phyloP scores from a whole-genome alignment of 2,888 invertebrate species.

The Nephrotoma flavescens region DNA sequence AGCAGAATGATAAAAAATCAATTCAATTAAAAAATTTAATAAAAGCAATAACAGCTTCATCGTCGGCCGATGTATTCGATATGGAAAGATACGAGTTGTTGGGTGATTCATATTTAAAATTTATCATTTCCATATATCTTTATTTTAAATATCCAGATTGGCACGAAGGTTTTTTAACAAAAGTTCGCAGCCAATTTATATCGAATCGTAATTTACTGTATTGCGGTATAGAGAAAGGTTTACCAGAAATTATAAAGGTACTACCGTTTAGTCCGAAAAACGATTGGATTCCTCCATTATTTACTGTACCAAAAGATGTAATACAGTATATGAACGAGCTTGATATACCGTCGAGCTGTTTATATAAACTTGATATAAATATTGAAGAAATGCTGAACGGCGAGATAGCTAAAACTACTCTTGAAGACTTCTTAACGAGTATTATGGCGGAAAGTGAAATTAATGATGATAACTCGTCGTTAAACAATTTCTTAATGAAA shows the following conservation, averaged over 20 bases:
- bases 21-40: slow-evolving; percentile 27
- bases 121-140: slow-evolving; percentile 51
- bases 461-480: slow-evolving; percentile 18
- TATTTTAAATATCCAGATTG: slow-evolving; percentile 44
- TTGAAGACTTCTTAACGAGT: slow-evolving; percentile 17
- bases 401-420: slow-evolving; percentile 18
- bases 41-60: slow-evolving; percentile 50
- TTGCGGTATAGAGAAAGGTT: slow-evolving; percentile 36
- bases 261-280: slow-evolving; percentile 47
- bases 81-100: slow-evolving; percentile 70
- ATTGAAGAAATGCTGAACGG: slow-evolving; percentile 29
- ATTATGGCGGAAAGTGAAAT: slow-evolving; percentile 14
- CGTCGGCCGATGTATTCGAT: slow-evolving; percentile 56
- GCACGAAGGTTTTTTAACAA: slow-evolving; percentile 61
- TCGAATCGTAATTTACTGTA: slow-evolving; percentile 77
- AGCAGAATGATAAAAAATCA: slow-evolving; percentile 13
- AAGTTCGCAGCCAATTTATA: slow-evolving; percentile 47
- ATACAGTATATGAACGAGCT: slow-evolving; percentile 14
- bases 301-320: slow-evolving; percentile 40
- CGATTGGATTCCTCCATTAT: slow-evolving; percentile 74
- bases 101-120: slow-evolving; percentile 75
- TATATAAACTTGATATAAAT: slow-evolving; percentile 35
- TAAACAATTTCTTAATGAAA: slow-evolving; percentile 33
- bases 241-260: slow-evolving; percentile 35
- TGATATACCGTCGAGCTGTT: slow-evolving; percentile 30